Conservation (phyloP, 2,888 invertebrate species). For the Oxytorus armatus region DNA sequence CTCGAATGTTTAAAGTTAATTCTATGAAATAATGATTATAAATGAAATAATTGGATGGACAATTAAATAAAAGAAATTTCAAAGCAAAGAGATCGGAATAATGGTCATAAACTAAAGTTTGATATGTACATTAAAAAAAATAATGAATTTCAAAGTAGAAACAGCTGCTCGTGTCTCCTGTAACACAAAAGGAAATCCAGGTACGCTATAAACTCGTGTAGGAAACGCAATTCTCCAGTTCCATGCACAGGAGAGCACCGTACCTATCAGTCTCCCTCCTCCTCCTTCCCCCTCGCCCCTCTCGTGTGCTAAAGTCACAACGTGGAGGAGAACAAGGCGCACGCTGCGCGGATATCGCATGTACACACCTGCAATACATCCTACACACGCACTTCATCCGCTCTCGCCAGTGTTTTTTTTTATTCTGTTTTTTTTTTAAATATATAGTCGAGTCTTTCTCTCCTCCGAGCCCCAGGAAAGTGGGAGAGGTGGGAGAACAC, state of each 20-base stretch:
- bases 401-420: constrained; percentile 36
- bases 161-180: constrained; percentile 32
- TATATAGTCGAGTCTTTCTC: constrained; percentile 51
- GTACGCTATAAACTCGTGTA: constrained; percentile 28
- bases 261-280: neutral
- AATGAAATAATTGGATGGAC: no score
- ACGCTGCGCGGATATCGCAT: constrained; percentile 40
- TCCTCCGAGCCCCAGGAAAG: constrained; percentile 26
- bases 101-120: no score
- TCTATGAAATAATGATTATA: neutral
- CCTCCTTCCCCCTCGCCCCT: constrained; percentile 28
- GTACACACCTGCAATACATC: constrained; percentile 55
- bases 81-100: neutral
- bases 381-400: constrained; percentile 45
- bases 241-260: constrained; percentile 26
- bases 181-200: constrained; percentile 24
- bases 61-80: neutral
- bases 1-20: no score
- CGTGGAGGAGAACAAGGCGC: constrained; percentile 26
- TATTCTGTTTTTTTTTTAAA: constrained; percentile 25
- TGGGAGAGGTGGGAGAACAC: constrained; percentile 13
- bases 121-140: no score
- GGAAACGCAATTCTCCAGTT: constrained; percentile 39
- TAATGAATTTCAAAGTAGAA: constrained; percentile 1
- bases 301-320: constrained; percentile 25